Conservation (phyloP, 2,797 vertebrate genomes). For the Oryzias sinensis region DNA sequence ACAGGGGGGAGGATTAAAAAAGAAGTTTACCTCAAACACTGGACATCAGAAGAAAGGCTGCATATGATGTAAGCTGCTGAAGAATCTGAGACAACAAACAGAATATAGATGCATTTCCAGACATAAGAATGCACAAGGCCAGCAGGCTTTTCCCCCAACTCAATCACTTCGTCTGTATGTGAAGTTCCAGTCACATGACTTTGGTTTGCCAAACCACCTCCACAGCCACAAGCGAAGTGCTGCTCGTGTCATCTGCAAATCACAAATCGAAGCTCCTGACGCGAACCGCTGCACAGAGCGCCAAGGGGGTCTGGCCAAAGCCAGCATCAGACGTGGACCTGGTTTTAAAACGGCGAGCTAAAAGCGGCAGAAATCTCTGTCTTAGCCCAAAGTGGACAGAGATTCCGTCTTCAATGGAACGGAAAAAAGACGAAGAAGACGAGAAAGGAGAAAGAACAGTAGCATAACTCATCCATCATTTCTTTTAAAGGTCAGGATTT, state of each 20-base stretch:
- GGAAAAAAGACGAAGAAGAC: conserved; percentile 58
- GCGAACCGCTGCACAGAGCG: conserved; percentile 89
- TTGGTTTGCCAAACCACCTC: conserved; percentile 72
- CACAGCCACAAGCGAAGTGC: conserved; percentile 87
- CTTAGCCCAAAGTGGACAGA: conserved; percentile 86
- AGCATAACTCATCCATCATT: conserved; percentile 87
- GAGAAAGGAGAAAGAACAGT: conserved; percentile 53
- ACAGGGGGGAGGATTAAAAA: not conserved
- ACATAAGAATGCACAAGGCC: conserved; percentile 49
- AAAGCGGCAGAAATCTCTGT: conserved; percentile 88
- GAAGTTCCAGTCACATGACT: conserved; percentile 43
- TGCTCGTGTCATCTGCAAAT: conserved; percentile 95
- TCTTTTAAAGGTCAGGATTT: conserved; percentile 96
- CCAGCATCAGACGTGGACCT: conserved; percentile 91
- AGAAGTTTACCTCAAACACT: conserved; percentile 4
- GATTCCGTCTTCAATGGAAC: conserved; percentile 87
- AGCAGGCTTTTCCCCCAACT: conserved; percentile 65
- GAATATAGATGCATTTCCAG: not conserved
- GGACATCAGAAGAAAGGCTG: conserved; percentile 2
- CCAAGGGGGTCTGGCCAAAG: conserved; percentile 87
- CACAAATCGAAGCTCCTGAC: conserved; percentile 91
- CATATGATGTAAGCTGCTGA: conserved; percentile 3
- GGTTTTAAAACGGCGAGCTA: conserved; percentile 90
- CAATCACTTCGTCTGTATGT: conserved; percentile 64
- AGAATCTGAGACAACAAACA: conserved; percentile 6